Evolutionary conservation across 2,888 invertebrate genomes (phyloP).

Genomic region (Callinectes sapidus): DNA sequence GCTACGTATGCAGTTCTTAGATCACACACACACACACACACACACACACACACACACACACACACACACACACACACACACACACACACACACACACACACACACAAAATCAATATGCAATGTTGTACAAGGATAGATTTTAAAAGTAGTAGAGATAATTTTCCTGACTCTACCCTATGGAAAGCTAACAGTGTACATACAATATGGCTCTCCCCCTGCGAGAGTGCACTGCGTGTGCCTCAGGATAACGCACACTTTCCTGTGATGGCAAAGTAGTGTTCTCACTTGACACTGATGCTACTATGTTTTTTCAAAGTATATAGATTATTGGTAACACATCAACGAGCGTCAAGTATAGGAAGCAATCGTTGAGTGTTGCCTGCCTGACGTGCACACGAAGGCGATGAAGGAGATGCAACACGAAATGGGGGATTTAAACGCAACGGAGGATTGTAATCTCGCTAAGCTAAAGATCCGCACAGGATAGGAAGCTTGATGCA

Average conservation of each 20-base stretch:
- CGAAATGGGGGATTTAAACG: slow-evolving; percentile 34
- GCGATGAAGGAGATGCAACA: slow-evolving; percentile 28
- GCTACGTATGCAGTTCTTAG: no score
- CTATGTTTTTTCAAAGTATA: background rate
- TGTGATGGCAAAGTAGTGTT: background rate
- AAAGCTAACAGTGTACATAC: background rate
- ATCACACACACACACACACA: no score
- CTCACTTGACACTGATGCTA: background rate
- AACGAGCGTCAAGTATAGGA: no score
- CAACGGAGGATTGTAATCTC: slow-evolving; percentile 19
- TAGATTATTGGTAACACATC: background rate
- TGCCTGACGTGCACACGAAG: background rate
- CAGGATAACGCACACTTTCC: background rate
- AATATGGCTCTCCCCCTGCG: background rate
- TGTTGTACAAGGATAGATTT: background rate
- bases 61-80: background rate
- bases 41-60: background rate
- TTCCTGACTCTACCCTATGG: no score
- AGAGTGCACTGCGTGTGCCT: background rate
- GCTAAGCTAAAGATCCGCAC: background rate
- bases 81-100: slow-evolving; percentile 30
- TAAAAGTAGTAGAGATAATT: background rate
- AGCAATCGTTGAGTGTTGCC: background rate
- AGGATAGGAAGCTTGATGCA: background rate
- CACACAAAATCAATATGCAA: background rate